phyloP scores from a whole-genome alignment of 1,140 invertebrate species.

The Tribolium castaneum region DNA sequence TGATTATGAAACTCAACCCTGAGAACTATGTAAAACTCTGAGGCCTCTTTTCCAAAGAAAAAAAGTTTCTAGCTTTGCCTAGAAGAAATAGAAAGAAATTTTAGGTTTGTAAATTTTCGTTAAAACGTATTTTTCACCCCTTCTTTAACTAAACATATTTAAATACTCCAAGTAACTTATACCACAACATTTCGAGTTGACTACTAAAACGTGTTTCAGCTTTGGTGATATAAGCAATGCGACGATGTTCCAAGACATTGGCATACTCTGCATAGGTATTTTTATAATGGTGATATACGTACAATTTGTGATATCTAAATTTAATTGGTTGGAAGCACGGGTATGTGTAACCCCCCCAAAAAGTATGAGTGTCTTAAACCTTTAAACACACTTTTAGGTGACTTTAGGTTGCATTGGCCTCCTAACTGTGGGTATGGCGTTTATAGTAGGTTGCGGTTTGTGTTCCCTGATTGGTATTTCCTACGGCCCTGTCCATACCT shows the following conservation, averaged over 20 bases:
- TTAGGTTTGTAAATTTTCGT: too few relatives aligned
- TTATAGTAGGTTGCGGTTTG: constrained; percentile 76
- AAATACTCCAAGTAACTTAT: too few relatives aligned
- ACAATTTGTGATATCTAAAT: constrained; percentile 77
- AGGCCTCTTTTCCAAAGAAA: too few relatives aligned
- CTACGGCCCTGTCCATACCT: constrained; percentile 85
- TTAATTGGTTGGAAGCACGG: constrained; percentile 79
- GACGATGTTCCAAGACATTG: constrained; percentile 79
- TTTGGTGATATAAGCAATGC: constrained; percentile 78
- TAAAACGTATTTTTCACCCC: too few relatives aligned
- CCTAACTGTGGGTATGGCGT: constrained; percentile 80
- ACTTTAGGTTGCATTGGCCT: constrained; percentile 75
- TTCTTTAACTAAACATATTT: too few relatives aligned
- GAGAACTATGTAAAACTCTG: too few relatives aligned
- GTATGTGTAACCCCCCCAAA: constrained; percentile 62
- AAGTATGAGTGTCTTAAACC: background rate
- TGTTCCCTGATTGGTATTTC: constrained; percentile 79
- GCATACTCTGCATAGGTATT: constrained; percentile 76
- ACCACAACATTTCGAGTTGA: too few relatives aligned
- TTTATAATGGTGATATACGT: constrained; percentile 80
- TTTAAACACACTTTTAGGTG: constrained; percentile 60
- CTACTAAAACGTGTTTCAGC: constrained; percentile 61
- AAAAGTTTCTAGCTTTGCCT: too few relatives aligned
- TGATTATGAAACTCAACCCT: too few relatives aligned
- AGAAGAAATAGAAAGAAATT: too few relatives aligned